A percentile compares a stretch with the other conserved stretches of the same genome.
These are phyloP conservation scores for Psammodynastes pulverulentus DNA, from an alignment of 2,113 vertebrate genomes.

Conservation along the genomic window DNA sequence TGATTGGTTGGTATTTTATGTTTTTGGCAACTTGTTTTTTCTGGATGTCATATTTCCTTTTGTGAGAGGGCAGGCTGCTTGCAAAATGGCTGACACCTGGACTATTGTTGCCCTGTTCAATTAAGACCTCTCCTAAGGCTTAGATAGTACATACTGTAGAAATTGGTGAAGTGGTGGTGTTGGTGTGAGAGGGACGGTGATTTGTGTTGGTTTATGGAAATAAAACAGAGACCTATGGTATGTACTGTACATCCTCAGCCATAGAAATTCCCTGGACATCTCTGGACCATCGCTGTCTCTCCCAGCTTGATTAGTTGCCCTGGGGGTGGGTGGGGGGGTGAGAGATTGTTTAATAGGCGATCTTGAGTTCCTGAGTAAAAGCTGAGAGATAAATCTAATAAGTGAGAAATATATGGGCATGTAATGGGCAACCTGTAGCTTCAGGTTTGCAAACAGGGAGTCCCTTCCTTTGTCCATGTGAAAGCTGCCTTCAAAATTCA, in stretches of 20 bases:
- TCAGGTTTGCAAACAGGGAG: not conserved
- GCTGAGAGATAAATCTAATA: not conserved
- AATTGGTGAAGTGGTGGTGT: not conserved
- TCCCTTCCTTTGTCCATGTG: not conserved
- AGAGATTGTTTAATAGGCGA: not conserved
- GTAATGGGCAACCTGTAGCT: not conserved
- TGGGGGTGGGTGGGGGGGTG: not conserved
- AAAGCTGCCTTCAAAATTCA: not conserved
- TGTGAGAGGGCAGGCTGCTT: too few species aligned
- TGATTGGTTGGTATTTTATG: slow-evolving; percentile 32
- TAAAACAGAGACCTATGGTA: not conserved
- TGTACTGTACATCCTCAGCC: not conserved
- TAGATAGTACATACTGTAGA: too few species aligned
- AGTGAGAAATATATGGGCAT: not conserved
- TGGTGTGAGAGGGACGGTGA: not conserved
- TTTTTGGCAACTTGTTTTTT: slow-evolving; percentile 9
- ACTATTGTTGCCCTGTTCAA: too few species aligned
- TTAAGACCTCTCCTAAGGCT: too few species aligned
- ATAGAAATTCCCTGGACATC: not conserved
- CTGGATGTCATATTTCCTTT: not conserved
- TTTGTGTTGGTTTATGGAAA: not conserved
- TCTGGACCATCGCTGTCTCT: not conserved
- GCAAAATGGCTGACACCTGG: too few species aligned
- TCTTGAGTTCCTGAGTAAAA: not conserved
- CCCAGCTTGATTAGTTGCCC: not conserved